Conservation (phyloP, 1,140 invertebrate genomes). For the Oreohelix idahoensis region DNA sequence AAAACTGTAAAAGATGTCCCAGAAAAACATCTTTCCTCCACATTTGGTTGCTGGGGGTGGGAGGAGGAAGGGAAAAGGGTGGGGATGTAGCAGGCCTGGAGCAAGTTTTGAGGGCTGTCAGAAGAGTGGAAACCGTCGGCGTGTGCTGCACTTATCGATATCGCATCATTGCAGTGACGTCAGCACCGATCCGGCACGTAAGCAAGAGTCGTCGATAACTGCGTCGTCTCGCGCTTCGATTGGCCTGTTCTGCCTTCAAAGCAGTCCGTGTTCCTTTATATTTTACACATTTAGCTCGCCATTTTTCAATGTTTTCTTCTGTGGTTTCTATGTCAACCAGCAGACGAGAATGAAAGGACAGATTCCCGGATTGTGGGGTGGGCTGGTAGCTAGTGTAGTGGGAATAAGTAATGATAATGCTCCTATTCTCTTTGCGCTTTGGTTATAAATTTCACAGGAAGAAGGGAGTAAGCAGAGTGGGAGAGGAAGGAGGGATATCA, state of each 20-base stretch:
- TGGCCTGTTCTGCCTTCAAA: background rate
- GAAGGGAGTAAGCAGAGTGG: too few species aligned
- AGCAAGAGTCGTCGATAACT: background rate
- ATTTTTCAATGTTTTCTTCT: slow-evolving; percentile 13
- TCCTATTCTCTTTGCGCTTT: too few species aligned
- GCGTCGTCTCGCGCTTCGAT: background rate
- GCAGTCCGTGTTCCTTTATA: background rate
- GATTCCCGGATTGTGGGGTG: too few species aligned
- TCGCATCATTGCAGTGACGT: background rate
- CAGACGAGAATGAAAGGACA: background rate
- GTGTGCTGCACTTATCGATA: background rate
- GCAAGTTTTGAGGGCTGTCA: background rate
- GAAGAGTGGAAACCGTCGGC: too few species aligned
- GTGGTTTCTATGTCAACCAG: background rate
- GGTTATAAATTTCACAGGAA: too few species aligned
- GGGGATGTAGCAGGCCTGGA: background rate
- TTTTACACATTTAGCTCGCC: background rate
- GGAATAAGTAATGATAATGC: too few species aligned
- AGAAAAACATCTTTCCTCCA: too few species aligned
- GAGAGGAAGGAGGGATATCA: too few species aligned
- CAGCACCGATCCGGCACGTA: background rate
- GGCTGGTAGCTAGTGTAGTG: too few species aligned
- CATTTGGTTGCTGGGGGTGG: too few species aligned
- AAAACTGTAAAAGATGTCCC: too few species aligned
- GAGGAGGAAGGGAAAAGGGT: too few species aligned